Evolutionary conservation across 1,140 invertebrate species (phyloP), one percentile per base, ranked within the genome.

Genomic region (Agrypnia vestita): DNA sequence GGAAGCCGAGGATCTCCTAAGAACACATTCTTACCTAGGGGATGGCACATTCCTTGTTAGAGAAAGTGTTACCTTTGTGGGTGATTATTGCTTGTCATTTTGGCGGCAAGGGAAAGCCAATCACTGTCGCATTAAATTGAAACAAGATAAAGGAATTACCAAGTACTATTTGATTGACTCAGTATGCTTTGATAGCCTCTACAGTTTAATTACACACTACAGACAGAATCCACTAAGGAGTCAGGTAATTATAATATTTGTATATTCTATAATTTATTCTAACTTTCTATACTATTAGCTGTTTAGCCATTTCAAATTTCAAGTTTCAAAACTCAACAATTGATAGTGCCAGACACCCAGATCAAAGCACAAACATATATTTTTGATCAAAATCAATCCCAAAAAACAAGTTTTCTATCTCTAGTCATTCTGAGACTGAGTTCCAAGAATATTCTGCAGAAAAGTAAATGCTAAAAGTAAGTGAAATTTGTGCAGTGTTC

Each of bases 11-110:
- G 92, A 94, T 43, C 86, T 96, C n/a, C 87, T 99, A 0, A 91
- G 93, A 78, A 90, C 92, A 11, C 96, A 98, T 87, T 93, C 96
- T 0, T 91, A 96, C 87, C 90, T 98, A 13, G 97, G 97, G 0
- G 97, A 99, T 87, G 98, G 97, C 0, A 98, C 97, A 3, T 99
- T 99, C 88, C 90, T 99, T 13, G 97, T 99, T 0, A 89, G 97
- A 78, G 95, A 97, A 82, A 98, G 97, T 86, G 97, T 98, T 43
- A 99, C 97, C 0, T 99, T 98, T 89, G 96, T 98, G 17, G 97
- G 97, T 0, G 97, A 99, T 88, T 98, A 98, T 86, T 97, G 97
- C 76, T 87, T 99, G 3, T 98, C 97, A 0, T 99, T 99, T 89
- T 98, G 96, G 96, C 91, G 96, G 11, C 93, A 96, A 85, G 95